Evolutionary conservation across 2,113 vertebrate species (phyloP), one percentile per base, ranked within the genome.

Genomic region (Menura novaehollandiae): DNA sequence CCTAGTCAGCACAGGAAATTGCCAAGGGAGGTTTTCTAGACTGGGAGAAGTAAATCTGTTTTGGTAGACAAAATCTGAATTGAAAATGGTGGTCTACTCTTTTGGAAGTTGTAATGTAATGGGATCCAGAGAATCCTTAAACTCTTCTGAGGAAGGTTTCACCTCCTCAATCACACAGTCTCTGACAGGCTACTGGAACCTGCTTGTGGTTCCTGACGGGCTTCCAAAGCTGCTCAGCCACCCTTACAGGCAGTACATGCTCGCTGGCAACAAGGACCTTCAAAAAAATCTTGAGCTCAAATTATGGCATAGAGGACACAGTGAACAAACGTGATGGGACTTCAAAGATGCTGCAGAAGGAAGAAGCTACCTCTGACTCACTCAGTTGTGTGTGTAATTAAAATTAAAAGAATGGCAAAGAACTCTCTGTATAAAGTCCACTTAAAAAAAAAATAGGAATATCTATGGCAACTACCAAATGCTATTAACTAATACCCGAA

Each of bases 1-100:
- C 21, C 64, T 77, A 84, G 47, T 78, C 68, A 93, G 73, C 60
- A 91, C 88, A 96, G 95, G 95, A 96, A 97, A 97, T 96, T 96
- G 88, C 88, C 41, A 52, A 59, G 86, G 76, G 68, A 91, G 52
- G 56, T 92, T 89, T 93, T 91, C 92, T 92, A 88, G 90, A 93
- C 83, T 59, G 67, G 43, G 43, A 87, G 19, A 75, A 74, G 91
- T 49, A 85, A 94, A 85, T 60, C 67, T 91, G 37, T 62, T 87
- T 81, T 28, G 28, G 60, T 64, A 90, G 93, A 86, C 52, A 88
- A 90, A 95, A 91, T 81, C 60, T 64, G 69, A 92, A 87, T 56
- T 93, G 56, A 94, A 94, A 93, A 56, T 66, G 91, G 92, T 82
- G 76, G 88, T 79, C 56, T 44, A 37, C 41, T 64, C 68, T 81